phyloP scores from a whole-genome alignment of 1,140 invertebrate genomes.

The Temnothorax curvispinosus region DNA sequence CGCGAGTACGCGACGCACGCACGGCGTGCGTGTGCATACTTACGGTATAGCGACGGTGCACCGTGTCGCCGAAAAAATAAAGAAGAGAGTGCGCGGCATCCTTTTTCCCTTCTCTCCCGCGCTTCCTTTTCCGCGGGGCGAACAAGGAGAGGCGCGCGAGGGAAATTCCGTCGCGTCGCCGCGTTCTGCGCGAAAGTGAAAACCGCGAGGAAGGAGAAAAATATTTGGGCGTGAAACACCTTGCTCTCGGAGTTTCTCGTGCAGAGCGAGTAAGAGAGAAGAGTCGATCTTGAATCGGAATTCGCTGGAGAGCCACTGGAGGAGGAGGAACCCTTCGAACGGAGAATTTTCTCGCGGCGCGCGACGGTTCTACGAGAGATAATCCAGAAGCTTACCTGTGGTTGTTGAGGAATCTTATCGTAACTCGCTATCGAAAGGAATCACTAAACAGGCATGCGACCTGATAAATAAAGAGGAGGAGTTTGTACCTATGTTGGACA shows the following conservation, averaged over 20 bases:
- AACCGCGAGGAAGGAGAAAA: neutral
- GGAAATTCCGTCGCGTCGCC: neutral
- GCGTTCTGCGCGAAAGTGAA: neutral
- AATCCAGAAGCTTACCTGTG: no score
- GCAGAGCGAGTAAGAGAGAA: neutral
- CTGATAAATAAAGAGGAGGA: neutral
- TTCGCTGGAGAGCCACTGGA: conserved; percentile 11
- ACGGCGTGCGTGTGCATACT: neutral
- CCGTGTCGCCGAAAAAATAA: conserved; percentile 7
- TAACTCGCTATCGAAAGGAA: no score
- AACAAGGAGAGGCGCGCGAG: neutral
- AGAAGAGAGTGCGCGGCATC: neutral
- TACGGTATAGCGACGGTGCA: neutral
- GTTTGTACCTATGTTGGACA: neutral
- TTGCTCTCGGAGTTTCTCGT: neutral
- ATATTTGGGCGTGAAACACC: neutral
- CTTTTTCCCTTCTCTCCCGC: no score
- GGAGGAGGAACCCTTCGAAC: neutral
- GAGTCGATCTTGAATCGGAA: no score
- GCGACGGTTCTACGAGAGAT: neutral
- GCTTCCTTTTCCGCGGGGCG: neutral
- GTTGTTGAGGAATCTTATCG: no score
- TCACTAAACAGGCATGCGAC: no score
- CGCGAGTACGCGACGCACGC: neutral
- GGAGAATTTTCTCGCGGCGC: neutral